Evolutionary conservation across 2,888 invertebrate species (phyloP), one percentile per base, ranked within the genome.

Genomic region (Microctonus aethiopoides): DNA sequence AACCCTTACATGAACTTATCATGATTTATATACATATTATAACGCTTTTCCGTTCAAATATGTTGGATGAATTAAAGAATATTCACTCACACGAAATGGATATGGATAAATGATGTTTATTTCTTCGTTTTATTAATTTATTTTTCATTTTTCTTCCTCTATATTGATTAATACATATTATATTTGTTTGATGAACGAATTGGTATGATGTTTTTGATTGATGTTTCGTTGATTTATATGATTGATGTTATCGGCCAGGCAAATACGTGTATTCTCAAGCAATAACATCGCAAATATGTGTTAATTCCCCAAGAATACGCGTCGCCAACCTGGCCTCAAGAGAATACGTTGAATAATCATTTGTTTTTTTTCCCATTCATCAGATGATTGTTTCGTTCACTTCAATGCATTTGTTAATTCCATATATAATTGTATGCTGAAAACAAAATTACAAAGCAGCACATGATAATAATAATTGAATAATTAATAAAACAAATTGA

Each of bases 261-360:
- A 84, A 95, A 94, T 95, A 97, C 96, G 96, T 96, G 96, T 97
- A 97, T 97, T 97, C 96, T 96, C 96, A 97, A 97, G 97, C 97
- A 97, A 97, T 97, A 97, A 97, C 96, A 96, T 91, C 94, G 92
- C 91, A 88, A 91, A 91, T 92, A 92, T 94, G 95, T 95, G 96
- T 95, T 96, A 96, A 95, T 95, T 95, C 94, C 96, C 95, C 94
- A 96, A 96, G 96, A 95, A 96, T 96, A 96, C 96, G 92, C 96
- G 96, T 95, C 94, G 94, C 94, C 95, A 93, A 91, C 92, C 93
- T 84, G 83, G 79, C 80, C 84, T 81, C 77, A 69, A 62, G 56
- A 46, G 59, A 57, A 16, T n/a, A n/a, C n/a, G n/a, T 11, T 34
- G 32, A 13, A 54, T 13, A 67, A 61, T 20, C 51, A 2, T 1